phyloP scores from a whole-genome alignment of 2,888 invertebrate species.

The Drosophila monieri region DNA sequence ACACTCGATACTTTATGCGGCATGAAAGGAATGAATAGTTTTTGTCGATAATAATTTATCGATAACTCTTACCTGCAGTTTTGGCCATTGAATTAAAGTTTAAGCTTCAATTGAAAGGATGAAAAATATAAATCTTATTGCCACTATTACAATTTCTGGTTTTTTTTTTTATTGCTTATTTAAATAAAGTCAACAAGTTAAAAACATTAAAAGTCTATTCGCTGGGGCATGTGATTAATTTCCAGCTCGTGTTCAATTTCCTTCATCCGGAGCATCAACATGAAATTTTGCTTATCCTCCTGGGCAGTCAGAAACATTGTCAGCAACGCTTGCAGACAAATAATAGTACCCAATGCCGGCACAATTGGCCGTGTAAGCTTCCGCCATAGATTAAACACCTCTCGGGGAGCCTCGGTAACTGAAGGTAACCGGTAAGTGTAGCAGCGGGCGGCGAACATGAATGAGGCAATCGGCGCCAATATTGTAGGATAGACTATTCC shows the following conservation, averaged over 20 bases:
- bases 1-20: conserved; percentile 43
- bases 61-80: background rate
- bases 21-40: conserved; percentile 7
- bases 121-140: no score
- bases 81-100: background rate
- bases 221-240: conserved; percentile 51
- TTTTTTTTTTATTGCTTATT: conserved; percentile 14
- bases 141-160: no score
- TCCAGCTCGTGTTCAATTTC: conserved; percentile 75
- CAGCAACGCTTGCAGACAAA: conserved; percentile 85
- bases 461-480: conserved; percentile 86
- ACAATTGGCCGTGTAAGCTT: conserved; percentile 86
- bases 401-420: conserved; percentile 86
- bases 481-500: conserved; percentile 87
- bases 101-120: background rate
- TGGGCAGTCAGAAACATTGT: conserved; percentile 87
- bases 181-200: conserved; percentile 35
- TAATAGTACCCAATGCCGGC: conserved; percentile 84
- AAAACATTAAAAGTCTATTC: conserved; percentile 49
- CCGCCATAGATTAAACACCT: conserved; percentile 85
- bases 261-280: conserved; percentile 71
- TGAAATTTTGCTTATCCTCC: conserved; percentile 85
- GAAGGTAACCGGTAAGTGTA: conserved; percentile 87
- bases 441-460: conserved; percentile 87
- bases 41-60: conserved; percentile 1